A percentile compares a stretch with the other conserved stretches of the same genome.
Conservation (phyloP, 2,113 vertebrate species). For the Phrynosoma blainvillii region DNA sequence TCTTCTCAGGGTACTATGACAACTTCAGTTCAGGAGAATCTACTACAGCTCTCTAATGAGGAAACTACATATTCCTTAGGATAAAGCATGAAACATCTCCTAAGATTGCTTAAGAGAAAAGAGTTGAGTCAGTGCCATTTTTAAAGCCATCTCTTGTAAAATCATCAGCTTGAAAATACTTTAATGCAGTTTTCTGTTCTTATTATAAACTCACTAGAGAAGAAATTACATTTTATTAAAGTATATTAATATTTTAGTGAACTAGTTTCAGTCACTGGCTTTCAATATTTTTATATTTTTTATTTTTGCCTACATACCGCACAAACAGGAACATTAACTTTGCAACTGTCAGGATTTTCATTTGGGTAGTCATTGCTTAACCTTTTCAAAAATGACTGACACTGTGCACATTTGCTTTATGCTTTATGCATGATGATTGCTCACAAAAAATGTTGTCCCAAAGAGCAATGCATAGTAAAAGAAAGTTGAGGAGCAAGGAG, state of each 20-base stretch:
- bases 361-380: conserved; percentile 23
- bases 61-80: too few species aligned
- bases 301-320: conserved; percentile 17
- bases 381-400: conserved; percentile 8
- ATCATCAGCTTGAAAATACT: not conserved
- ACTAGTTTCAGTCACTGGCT: conserved; percentile 9
- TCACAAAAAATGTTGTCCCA: not conserved
- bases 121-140: too few species aligned
- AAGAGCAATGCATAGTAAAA: not conserved
- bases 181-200: not conserved
- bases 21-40: too few species aligned
- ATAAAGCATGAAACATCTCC: too few species aligned
- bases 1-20: too few species aligned
- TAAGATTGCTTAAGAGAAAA: not conserved
- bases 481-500: not conserved
- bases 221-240: conserved; percentile 6
- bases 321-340: conserved; percentile 36
- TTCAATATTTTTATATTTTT: not conserved
- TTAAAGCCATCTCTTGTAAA: not conserved
- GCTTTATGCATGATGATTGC: conserved; percentile 12
- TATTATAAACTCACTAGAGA: conserved; percentile 36
- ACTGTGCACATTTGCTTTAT: conserved; percentile 29
- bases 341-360: conserved; percentile 28
- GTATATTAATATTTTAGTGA: conserved; percentile 17
- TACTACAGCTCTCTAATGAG: too few species aligned